Evolutionary conservation across 2,797 vertebrate genomes (phyloP), one percentile per base, ranked within the genome.

Genomic region (Xenops minutus): DNA sequence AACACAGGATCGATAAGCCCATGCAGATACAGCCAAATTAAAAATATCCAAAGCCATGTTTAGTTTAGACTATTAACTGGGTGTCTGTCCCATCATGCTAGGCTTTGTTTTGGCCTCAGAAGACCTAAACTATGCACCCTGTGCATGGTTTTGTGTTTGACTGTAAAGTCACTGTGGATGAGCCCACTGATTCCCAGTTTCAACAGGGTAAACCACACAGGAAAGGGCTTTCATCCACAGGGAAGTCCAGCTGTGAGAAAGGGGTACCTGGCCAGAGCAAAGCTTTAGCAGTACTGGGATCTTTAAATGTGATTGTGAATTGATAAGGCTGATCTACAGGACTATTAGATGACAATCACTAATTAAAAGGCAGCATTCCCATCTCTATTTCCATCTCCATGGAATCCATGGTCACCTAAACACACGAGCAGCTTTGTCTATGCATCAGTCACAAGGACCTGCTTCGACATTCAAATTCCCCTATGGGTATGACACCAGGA

Each of bases 11-110:
- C 64, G 80, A 93, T 93, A 90, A 93, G 4, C 30, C 73, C 79
- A 78, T 30, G 80, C 43, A 95, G 88, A 91, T 73, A 48, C 22
- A 92, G 69, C 16, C 76, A 86, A 71, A 90, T 93, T 9, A 84
- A 55, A 95, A 95, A 64, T 49, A 91, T 63, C 83, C 82, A 75
- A 86, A 95, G 79, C 5, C 27, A 6, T 6, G 24, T 59, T 92
- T 63, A 69, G 44, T 26, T 92, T 69, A 80, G 20, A 32, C 74
- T 82, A 32, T 79, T 59, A 87, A 44, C 49, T 44, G n/a, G 6
- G 36, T 36, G 54, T 36, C 88, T 86, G 46, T 29, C 22, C 75
- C 73, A 46, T 19, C 51, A 41, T 0, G 0, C 32, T 6, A 9
- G 30, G 22, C 27, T 30, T 85, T 74, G 88, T 30, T 88, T 86